Percentiles rank a stretch among this genome's conserved stretches.
Conservation (phyloP, 2,888 invertebrate species). For the Sphaerophoria taeniata region DNA sequence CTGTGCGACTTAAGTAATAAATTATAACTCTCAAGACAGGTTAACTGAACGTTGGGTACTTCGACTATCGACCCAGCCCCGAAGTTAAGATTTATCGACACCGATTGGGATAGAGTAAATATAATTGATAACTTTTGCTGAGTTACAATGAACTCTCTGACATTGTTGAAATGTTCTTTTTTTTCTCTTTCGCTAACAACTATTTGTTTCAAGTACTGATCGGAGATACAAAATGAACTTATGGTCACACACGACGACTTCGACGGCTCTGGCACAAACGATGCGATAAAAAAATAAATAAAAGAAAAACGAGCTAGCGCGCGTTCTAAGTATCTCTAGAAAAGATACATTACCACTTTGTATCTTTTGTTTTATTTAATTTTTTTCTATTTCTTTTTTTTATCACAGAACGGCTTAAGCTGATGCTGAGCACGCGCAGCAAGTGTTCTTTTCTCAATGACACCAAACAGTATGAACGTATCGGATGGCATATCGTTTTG, state of each 20-base stretch:
- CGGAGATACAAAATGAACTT: constrained; percentile 65
- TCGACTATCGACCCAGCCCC: background rate
- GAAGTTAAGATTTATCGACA: constrained; percentile 63
- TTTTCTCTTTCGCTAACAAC: background rate
- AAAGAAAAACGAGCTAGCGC: constrained; percentile 9
- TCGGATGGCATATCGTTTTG: constrained; percentile 39
- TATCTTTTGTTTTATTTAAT: constrained; percentile 43
- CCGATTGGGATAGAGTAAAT: constrained; percentile 55
- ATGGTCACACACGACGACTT: constrained; percentile 61
- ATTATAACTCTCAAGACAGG: constrained; percentile 42
- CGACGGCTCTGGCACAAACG: background rate
- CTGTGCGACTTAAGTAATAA: constrained; percentile 44
- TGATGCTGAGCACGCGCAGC: constrained; percentile 60
- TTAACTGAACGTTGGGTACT: constrained; percentile 35
- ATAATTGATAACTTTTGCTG: constrained; percentile 55
- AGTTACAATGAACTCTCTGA: constrained; percentile 67
- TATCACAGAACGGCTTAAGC: constrained; percentile 29
- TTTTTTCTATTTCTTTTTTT: constrained; percentile 40
- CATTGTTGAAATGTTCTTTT: constrained; percentile 47
- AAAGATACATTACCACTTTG: constrained; percentile 53
- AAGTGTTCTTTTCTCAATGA: constrained; percentile 64
- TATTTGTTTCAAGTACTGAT: constrained; percentile 60
- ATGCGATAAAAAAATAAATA: constrained; percentile 30
- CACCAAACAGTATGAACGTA: constrained; percentile 33
- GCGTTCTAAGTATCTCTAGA: constrained; percentile 31